Percentiles rank a stretch among this genome's conserved stretches.
These are phyloP conservation scores for Lacanobia wlatinum DNA, from an alignment of 2,888 invertebrate genomes.

Conservation along the genomic window DNA sequence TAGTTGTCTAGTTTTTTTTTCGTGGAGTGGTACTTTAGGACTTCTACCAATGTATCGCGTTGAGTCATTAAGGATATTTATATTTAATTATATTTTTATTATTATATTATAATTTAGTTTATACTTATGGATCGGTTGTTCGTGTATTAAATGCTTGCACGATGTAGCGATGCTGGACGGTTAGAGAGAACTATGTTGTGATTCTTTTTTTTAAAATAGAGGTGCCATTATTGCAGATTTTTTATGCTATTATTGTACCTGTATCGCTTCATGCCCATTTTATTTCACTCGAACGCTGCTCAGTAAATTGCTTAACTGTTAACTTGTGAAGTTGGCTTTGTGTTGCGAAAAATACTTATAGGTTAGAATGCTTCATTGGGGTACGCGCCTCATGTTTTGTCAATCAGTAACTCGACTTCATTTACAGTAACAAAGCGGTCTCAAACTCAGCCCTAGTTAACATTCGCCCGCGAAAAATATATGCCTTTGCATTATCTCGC, in stretches of 20 bases:
- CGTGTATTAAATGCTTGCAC: constrained; percentile 65
- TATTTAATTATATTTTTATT: constrained; percentile 59
- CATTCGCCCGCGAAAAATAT: neutral
- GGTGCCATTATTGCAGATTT: constrained; percentile 87
- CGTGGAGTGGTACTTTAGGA: constrained; percentile 48
- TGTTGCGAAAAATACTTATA: neutral
- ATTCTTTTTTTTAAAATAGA: constrained; percentile 80
- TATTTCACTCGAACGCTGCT: constrained; percentile 74
- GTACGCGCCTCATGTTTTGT: neutral
- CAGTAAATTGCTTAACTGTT: constrained; percentile 77
- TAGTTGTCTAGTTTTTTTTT: neutral
- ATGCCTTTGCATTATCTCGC: neutral
- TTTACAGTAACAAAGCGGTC: neutral
- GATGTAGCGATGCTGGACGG: constrained; percentile 61
- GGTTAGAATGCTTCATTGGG: constrained; percentile 3
- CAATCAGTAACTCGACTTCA: neutral
- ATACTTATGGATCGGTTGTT: constrained; percentile 56
- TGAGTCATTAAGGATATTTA: constrained; percentile 69
- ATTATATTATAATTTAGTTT: constrained; percentile 60
- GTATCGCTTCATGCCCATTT: constrained; percentile 79
- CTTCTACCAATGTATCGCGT: constrained; percentile 68
- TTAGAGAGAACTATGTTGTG: constrained; percentile 79
- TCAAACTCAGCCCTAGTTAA: neutral
- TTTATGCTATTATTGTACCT: constrained; percentile 79
- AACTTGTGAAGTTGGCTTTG: constrained; percentile 13